These are phyloP conservation scores for Zonitis immaculata DNA, from an alignment of 2,888 invertebrate genomes.

Conservation along the genomic window DNA sequence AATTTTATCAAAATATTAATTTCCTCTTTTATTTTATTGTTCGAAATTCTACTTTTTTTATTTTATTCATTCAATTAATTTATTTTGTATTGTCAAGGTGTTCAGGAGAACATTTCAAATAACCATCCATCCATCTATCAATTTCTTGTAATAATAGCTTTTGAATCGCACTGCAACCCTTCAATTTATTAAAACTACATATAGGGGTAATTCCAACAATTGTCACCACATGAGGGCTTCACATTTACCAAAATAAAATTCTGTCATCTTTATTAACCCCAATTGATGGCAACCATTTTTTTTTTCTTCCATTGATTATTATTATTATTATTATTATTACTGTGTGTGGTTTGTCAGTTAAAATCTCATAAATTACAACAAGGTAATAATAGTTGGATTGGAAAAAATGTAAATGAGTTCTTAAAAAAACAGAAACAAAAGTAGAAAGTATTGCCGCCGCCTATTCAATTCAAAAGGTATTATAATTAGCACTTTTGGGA, in stretches of 20 bases:
- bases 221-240: neutral
- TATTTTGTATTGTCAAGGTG: neutral
- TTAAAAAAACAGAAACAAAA: no score
- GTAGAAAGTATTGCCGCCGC: neutral
- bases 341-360: neutral
- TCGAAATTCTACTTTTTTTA: no score
- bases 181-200: neutral
- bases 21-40: no score
- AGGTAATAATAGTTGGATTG: neutral
- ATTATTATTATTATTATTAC: neutral
- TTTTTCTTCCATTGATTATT: neutral
- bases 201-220: neutral
- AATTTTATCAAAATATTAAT: no score
- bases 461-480: neutral
- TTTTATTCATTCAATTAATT: no score
- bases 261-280: neutral
- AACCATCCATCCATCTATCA: no score
- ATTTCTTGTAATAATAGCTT: neutral
- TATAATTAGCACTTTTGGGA: neutral
- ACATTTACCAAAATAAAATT: neutral
- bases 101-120: neutral
- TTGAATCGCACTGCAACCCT: neutral
- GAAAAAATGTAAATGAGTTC: neutral
- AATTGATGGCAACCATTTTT: no score
- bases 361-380: neutral